Evolutionary conservation across 2,888 invertebrate species (phyloP).

Genomic region (Agrotis exclamationis): DNA sequence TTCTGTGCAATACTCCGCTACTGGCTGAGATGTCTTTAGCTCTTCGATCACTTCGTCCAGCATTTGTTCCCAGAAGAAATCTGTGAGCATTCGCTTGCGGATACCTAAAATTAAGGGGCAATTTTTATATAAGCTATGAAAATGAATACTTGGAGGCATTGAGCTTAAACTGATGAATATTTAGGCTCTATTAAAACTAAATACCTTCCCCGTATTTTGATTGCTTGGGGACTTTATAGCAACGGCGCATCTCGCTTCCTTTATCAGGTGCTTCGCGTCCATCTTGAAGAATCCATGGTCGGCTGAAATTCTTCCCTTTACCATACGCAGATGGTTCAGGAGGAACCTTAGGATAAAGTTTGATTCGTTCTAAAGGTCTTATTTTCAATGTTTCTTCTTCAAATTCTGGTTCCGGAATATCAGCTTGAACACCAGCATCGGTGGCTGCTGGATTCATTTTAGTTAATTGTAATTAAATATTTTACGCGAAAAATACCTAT

Average conservation of each 20-base stretch:
- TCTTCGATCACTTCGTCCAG: conserved; percentile 88
- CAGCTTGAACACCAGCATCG: conserved; percentile 81
- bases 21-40: conserved; percentile 79
- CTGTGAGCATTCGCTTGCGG: conserved; percentile 84
- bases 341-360: conserved; percentile 83
- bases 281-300: conserved; percentile 87
- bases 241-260: conserved; percentile 85
- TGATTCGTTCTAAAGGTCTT: conserved; percentile 82
- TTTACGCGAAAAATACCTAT: conserved; percentile 26
- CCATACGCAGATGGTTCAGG: conserved; percentile 84
- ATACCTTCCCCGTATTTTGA: conserved; percentile 76
- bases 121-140: too few species aligned
- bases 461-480: conserved; percentile 1
- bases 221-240: conserved; percentile 77
- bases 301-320: conserved; percentile 82
- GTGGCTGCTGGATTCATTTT: conserved; percentile 67
- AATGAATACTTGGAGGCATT: not conserved
- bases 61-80: conserved; percentile 90
- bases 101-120: conserved; percentile 79
- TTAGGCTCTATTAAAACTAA: not conserved
- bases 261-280: conserved; percentile 79
- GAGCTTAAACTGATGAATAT: too few species aligned
- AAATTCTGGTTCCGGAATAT: conserved; percentile 77
- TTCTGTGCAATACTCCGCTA: conserved; percentile 84
- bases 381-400: conserved; percentile 80